Evolutionary conservation across 2,888 invertebrate species (phyloP).

Genomic region (Coecobrya sp.): DNA sequence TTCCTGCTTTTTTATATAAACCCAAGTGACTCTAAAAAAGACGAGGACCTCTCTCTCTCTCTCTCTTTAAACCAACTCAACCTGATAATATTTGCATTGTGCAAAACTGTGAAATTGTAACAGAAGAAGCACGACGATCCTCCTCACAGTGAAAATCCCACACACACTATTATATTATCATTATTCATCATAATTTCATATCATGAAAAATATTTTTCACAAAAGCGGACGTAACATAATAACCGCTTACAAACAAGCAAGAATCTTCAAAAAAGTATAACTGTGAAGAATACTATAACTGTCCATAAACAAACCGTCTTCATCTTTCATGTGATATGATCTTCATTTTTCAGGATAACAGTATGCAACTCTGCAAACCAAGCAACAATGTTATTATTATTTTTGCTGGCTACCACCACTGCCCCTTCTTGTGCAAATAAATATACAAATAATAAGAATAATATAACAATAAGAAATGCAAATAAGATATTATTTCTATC

Average conservation of each 20-base stretch:
- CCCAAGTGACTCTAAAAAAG: no score
- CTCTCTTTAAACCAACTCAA: not conserved
- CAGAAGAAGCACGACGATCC: not conserved
- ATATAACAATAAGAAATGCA: no score
- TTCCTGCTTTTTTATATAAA: no score
- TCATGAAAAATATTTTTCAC: not conserved
- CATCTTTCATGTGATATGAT: no score
- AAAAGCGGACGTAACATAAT: not conserved
- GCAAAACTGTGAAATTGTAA: not conserved
- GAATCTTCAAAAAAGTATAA: conserved; percentile 9
- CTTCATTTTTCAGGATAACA: not conserved
- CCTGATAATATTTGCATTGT: not conserved
- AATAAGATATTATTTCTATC: conserved; percentile 9
- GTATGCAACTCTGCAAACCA: not conserved
- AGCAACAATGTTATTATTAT: no score
- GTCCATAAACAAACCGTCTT: not conserved
- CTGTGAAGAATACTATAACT: conserved; percentile 5
- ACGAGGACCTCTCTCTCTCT: no score
- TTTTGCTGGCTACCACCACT: not conserved
- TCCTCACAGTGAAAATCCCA: not conserved
- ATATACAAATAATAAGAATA: no score
- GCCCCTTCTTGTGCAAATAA: conserved; percentile 22
- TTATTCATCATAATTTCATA: not conserved
- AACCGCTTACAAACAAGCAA: not conserved
- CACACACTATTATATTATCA: not conserved